Evolutionary conservation across 2,797 vertebrate genomes (phyloP).

Genomic region (Cossypha heuglini): DNA sequence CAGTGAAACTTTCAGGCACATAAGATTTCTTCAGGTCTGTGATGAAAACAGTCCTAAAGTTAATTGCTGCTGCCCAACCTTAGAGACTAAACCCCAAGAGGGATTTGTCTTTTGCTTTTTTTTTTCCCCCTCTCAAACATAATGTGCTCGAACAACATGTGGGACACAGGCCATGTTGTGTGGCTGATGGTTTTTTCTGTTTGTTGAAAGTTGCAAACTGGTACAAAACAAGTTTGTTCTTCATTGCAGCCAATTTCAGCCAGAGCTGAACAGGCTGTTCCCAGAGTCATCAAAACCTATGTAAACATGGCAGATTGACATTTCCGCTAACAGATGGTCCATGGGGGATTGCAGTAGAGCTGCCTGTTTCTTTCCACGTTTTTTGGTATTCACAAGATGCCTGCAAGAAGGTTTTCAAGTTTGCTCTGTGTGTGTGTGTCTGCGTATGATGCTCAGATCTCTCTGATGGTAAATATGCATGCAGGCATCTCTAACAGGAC

Average conservation of each 20-base stretch:
- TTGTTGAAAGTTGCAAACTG: constrained; percentile 68
- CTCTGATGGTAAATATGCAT: constrained; percentile 47
- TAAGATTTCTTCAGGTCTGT: neutral
- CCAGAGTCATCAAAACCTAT: constrained; percentile 70
- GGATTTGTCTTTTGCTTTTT: neutral
- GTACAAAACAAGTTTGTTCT: constrained; percentile 70
- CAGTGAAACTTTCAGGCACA: neutral
- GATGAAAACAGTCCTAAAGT: neutral
- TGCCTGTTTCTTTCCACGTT: constrained; percentile 48
- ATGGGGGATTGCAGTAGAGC: constrained; percentile 45
- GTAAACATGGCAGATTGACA: constrained; percentile 71
- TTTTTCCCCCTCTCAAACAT: neutral
- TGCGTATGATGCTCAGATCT: constrained; percentile 31
- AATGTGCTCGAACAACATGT: constrained; percentile 29
- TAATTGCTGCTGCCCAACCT: neutral
- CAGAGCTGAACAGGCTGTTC: constrained; percentile 66
- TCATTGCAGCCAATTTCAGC: constrained; percentile 66
- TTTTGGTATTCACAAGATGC: constrained; percentile 66
- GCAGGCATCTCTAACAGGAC: constrained; percentile 37
- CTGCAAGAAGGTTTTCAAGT: constrained; percentile 57
- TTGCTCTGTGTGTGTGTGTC: neutral
- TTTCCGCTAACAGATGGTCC: constrained; percentile 66
- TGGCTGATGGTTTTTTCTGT: constrained; percentile 51
- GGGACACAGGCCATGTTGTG: constrained; percentile 54
- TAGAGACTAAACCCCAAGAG: neutral